Conservation (phyloP, 2,888 invertebrate species). For the Anorthoa munda region DNA sequence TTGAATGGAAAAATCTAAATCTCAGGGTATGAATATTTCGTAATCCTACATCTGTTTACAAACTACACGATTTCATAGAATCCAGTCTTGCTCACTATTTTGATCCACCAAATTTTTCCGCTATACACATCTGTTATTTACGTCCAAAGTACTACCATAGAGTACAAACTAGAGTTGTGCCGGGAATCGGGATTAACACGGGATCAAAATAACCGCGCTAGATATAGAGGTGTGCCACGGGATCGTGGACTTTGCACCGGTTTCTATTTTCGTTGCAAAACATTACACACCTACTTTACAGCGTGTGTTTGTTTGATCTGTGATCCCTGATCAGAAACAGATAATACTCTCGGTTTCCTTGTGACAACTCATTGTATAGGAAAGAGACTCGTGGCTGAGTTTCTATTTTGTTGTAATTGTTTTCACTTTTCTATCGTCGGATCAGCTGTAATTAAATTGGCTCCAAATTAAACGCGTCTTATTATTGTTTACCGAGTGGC, state of each 20-base stretch:
- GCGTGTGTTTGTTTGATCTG: neutral
- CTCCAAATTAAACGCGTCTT: neutral
- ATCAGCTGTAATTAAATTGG: neutral
- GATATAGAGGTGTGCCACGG: conserved; percentile 60
- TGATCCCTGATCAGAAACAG: conserved; percentile 4
- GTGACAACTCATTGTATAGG: neutral
- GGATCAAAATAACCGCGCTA: conserved; percentile 63
- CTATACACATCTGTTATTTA: conserved; percentile 35
- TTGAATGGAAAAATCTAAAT: neutral
- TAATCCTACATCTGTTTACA: neutral
- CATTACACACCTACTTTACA: conserved; percentile 39
- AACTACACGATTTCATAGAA: neutral
- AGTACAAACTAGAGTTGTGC: conserved; percentile 30
- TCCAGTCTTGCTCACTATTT: neutral
- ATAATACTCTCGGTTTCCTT: conserved; percentile 14
- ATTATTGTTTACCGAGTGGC: too few species aligned
- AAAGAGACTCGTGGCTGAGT: neutral
- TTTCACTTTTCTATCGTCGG: neutral
- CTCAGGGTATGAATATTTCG: neutral
- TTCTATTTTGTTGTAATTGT: neutral
- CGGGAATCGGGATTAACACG: conserved; percentile 30
- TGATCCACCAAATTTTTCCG: conserved; percentile 8
- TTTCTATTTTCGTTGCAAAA: conserved; percentile 61
- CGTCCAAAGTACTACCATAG: conserved; percentile 39
- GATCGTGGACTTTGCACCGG: conserved; percentile 59